These are phyloP conservation scores for Leptinotarsa peninsularis DNA, from an alignment of 2,888 invertebrate genomes.

Conservation along the genomic window DNA sequence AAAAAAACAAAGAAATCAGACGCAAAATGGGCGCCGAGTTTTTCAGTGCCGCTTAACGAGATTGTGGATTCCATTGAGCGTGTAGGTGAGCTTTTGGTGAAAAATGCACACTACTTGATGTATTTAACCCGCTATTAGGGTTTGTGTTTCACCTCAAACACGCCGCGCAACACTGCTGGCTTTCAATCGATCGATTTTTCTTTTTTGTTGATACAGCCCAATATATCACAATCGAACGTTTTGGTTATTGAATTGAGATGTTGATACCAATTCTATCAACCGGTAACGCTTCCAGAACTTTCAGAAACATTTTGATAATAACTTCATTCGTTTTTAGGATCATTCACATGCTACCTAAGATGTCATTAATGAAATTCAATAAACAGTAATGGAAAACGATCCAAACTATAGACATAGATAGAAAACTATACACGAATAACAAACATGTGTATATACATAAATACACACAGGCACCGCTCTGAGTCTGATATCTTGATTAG, in stretches of 20 bases:
- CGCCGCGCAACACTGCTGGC: conserved; percentile 54
- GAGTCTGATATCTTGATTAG: no score
- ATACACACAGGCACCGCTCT: no score
- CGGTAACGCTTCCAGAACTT: no score
- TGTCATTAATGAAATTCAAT: no score
- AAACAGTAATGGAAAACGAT: no score
- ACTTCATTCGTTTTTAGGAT: no score
- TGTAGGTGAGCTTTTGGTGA: conserved; percentile 61
- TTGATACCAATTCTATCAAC: not conserved
- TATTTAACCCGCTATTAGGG: conserved; percentile 66
- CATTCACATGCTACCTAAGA: no score
- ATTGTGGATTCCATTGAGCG: conserved; percentile 54
- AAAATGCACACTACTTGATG: conserved; percentile 67
- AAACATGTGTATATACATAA: no score
- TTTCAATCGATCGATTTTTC: conserved; percentile 34
- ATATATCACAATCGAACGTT: not conserved
- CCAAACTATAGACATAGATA: no score
- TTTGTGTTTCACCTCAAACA: conserved; percentile 67
- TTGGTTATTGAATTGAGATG: not conserved
- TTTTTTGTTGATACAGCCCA: not conserved
- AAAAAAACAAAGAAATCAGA: conserved; percentile 36
- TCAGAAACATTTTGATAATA: no score
- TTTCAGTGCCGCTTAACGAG: conserved; percentile 50
- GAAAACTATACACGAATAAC: no score
- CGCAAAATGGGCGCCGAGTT: conserved; percentile 40